Evolutionary conservation across 2,888 invertebrate genomes (phyloP).

Genomic region (Atherix ibis): DNA sequence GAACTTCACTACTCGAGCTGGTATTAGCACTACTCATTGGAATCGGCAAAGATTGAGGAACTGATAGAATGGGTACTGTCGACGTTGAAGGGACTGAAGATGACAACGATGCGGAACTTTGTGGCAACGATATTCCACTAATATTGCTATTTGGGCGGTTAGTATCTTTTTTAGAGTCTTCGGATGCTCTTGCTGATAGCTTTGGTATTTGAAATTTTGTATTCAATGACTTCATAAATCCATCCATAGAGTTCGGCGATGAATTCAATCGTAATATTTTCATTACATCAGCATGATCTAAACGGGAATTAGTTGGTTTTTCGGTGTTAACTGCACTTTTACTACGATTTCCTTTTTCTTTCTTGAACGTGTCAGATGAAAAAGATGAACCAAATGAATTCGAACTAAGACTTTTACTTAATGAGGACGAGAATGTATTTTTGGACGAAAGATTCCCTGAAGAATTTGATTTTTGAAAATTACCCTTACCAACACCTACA

Average conservation of each 20-base stretch:
- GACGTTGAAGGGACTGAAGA: constrained; percentile 1
- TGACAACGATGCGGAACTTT: background rate
- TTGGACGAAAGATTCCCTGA: constrained; percentile 25
- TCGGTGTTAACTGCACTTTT: constrained; percentile 2
- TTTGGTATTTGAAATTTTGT: constrained; percentile 81
- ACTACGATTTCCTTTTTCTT: constrained; percentile 8
- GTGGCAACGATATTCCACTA: background rate
- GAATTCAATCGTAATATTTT: constrained; percentile 41
- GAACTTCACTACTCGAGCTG: too few species aligned
- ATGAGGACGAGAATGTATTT: constrained; percentile 17
- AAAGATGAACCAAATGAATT: constrained; percentile 22
- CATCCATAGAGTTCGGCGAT: constrained; percentile 47
- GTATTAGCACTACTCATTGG: background rate
- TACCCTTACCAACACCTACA: constrained; percentile 17
- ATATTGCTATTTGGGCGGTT: background rate
- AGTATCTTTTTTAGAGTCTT: constrained; percentile 10
- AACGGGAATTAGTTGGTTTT: constrained; percentile 1
- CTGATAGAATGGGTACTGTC: constrained; percentile 1
- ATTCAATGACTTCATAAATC: constrained; percentile 60
- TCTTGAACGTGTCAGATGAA: constrained; percentile 18
- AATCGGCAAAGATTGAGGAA: background rate
- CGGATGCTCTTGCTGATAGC: constrained; percentile 40
- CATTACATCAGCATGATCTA: constrained; percentile 25
- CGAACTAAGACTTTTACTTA: constrained; percentile 29
- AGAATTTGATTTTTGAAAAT: constrained; percentile 31